These are phyloP conservation scores for Liasis olivaceus DNA, from an alignment of 2,797 vertebrate species.

Conservation along the genomic window DNA sequence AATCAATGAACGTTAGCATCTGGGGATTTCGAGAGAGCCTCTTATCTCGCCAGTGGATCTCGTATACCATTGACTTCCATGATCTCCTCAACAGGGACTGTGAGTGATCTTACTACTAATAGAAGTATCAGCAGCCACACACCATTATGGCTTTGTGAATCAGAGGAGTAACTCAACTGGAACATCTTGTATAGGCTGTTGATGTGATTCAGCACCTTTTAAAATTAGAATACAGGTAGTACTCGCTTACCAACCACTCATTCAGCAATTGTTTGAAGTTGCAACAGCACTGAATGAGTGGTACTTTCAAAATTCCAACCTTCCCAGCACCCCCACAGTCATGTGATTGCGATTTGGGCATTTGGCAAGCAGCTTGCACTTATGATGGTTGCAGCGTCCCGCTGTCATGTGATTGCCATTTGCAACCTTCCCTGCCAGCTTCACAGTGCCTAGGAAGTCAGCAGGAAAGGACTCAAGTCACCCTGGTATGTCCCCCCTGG, in stretches of 20 bases:
- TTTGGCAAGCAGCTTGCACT: background rate
- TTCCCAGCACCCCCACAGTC: background rate
- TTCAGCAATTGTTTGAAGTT: background rate
- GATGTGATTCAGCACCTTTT: background rate
- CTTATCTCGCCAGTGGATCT: slow-evolving; percentile 86
- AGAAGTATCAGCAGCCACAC: background rate
- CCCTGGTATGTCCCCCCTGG: background rate
- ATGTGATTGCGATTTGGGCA: background rate
- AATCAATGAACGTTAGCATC: slow-evolving; percentile 92
- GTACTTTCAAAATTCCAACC: background rate
- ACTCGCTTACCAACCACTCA: background rate
- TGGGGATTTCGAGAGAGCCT: slow-evolving; percentile 87
- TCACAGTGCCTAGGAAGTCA: background rate
- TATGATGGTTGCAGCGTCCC: background rate
- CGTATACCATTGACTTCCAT: slow-evolving; percentile 92
- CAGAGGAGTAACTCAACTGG: background rate
- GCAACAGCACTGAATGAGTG: background rate
- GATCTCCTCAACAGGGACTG: slow-evolving; percentile 88
- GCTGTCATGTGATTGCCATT: background rate
- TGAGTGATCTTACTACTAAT: slow-evolving; percentile 70
- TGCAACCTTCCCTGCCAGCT: background rate
- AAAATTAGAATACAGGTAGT: background rate
- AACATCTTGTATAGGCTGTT: background rate
- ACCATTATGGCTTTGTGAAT: background rate
- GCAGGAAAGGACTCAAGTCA: background rate